A percentile compares a stretch with the other conserved stretches of the same genome.
Evolutionary conservation across 2,888 invertebrate genomes (phyloP).

Genomic region (Nomada fabriciana): DNA sequence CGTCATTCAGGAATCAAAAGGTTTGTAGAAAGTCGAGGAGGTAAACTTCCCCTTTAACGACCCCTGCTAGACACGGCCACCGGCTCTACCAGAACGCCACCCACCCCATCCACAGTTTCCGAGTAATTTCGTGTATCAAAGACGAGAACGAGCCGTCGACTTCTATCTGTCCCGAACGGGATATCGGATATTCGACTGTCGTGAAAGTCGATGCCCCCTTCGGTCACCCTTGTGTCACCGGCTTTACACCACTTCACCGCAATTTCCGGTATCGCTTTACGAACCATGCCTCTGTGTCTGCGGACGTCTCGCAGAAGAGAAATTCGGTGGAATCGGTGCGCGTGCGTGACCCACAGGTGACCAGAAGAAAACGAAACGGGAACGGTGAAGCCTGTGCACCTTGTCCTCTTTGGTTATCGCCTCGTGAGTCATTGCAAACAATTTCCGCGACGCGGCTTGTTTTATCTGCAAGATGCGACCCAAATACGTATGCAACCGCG

Average conservation of each 20-base stretch:
- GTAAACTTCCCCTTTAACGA: slow-evolving; percentile 1
- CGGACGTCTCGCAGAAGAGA: slow-evolving; percentile 19
- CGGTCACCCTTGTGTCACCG: slow-evolving; percentile 27
- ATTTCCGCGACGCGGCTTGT: slow-evolving; percentile 15
- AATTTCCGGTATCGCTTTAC: slow-evolving; percentile 67
- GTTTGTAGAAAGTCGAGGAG: not conserved
- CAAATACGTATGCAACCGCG: not conserved
- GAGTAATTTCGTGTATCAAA: slow-evolving; percentile 42
- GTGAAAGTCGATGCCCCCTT: slow-evolving; percentile 41
- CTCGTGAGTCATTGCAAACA: slow-evolving; percentile 39
- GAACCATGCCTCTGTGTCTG: not conserved
- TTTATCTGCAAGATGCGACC: not conserved
- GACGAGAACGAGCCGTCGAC: slow-evolving; percentile 13
- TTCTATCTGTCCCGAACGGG: slow-evolving; percentile 1
- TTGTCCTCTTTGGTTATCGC: slow-evolving; percentile 37
- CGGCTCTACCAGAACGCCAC: not conserved
- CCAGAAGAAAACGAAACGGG: slow-evolving; percentile 3
- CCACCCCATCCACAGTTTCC: not conserved
- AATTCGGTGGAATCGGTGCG: slow-evolving; percentile 38
- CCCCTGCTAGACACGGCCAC: not conserved
- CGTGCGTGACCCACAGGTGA: not conserved
- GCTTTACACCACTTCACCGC: slow-evolving; percentile 53
- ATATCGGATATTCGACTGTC: slow-evolving; percentile 41
- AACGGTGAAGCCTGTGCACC: slow-evolving; percentile 15
- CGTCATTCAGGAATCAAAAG: not conserved